These are phyloP conservation scores for Mixornis gularis DNA, from an alignment of 2,113 vertebrate genomes.

Conservation along the genomic window DNA sequence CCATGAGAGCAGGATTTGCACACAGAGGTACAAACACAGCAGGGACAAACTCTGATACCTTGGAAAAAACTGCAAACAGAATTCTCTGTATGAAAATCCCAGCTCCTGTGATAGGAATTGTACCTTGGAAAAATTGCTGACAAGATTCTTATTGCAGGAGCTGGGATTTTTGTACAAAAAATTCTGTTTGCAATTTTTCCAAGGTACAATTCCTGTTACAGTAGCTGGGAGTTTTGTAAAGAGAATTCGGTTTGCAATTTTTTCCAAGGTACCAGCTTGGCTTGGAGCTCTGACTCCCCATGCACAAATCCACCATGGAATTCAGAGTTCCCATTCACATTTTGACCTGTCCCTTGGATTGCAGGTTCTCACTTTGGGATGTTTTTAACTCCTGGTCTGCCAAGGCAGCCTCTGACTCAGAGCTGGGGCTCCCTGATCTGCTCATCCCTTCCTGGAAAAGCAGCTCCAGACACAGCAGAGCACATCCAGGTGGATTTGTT, in stretches of 20 bases:
- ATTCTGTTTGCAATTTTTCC: no score
- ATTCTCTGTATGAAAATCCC: no score
- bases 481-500: background rate
- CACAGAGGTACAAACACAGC: background rate
- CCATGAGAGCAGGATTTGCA: background rate
- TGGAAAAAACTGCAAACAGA: background rate
- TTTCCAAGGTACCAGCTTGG: background rate
- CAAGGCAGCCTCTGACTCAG: background rate
- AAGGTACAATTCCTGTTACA: background rate
- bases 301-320: background rate
- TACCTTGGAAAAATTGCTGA: no score
- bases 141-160: no score
- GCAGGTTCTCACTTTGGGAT: background rate
- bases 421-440: background rate
- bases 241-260: background rate
- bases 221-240: background rate
- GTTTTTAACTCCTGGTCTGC: background rate
- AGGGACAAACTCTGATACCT: background rate
- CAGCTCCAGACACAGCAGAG: background rate
- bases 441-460: background rate
- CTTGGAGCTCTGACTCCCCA: background rate
- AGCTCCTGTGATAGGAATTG: no score
- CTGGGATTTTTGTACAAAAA: no score
- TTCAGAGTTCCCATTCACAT: background rate
- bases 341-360: background rate